Base-by-base conservation (phyloP, 1,140 invertebrate species). In the Camponotus vicinus region DNA sequence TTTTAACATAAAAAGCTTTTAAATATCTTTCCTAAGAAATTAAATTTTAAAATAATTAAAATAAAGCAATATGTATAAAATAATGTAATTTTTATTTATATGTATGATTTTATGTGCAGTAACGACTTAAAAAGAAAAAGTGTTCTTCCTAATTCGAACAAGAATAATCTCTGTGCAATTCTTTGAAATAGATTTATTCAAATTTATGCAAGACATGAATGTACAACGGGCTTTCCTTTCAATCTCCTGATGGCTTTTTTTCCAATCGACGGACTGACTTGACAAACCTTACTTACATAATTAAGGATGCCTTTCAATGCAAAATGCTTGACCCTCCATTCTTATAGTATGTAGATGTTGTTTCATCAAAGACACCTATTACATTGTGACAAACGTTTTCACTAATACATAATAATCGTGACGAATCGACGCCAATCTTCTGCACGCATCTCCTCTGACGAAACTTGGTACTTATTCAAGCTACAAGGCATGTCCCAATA, bases 351-450 rank as follows among this genome's bases (percentile, higher is more conserved):
- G 79, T 83, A 75, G 27, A 83, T 49, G 67, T 34, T 71, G 52
- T 83, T 83, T 83, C 79, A 61, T 55, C 69, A 83, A 73, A 49
- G 40, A 83, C 79, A 75, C 57, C 11, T 61, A 83, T 83, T 83
- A 71, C 32, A 75, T 83, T 75, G 40, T 83, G 69, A 83, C n/a
- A n/a, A 83, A 63, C 79, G 55, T 83, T 83, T 83, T 83, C 69
- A 37, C 69, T 83, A 83, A 83, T 75, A 61, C 79, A 83, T 75
- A 83, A 49, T 75, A 83, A 83, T 83, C 57, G 42, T 63, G 69
- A 63, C 37, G 55, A 73, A 61, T 42, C 42, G 79, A 75, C 55
- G 40, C 79, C 40, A 83, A 83, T 83, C 55, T 83, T 83, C 69
- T 45, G 69, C 69, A 83, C 79, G 79, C 79, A 55, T 61, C 55